These are phyloP conservation scores for Ptychochromis oligacanthus DNA, from an alignment of 2,113 vertebrate species.

Conservation along the genomic window DNA sequence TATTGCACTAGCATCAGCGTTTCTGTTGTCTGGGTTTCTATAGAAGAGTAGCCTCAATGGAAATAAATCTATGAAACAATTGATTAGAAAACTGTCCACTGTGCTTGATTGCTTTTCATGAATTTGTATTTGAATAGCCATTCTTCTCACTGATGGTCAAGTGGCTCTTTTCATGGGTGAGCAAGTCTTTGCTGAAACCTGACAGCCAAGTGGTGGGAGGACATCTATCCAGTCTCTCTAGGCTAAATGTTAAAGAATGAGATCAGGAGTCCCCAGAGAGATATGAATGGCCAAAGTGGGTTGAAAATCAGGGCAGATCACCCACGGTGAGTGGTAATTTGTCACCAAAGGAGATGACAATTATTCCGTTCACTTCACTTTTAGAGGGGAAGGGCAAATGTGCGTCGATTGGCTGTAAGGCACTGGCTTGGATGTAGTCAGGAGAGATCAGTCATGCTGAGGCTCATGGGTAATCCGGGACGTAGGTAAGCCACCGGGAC, in stretches of 20 bases:
- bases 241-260: constrained; percentile 13
- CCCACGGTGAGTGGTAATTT: background rate
- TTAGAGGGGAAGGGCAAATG: constrained; percentile 8
- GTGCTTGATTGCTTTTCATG: constrained; percentile 88
- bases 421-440: constrained; percentile 93
- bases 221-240: constrained; percentile 64
- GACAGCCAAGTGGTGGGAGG: constrained; percentile 56
- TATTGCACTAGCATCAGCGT: constrained; percentile 49
- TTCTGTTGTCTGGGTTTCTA: constrained; percentile 45
- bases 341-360: constrained; percentile 19
- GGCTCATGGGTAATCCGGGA: constrained; percentile 99
- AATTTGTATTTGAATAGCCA: constrained; percentile 85
- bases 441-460: constrained; percentile 97
- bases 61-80: constrained; percentile 79
- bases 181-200: constrained; percentile 50
- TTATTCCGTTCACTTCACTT: constrained; percentile 20
- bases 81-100: constrained; percentile 94
- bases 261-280: constrained; percentile 33
- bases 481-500: constrained; percentile 95
- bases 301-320: constrained; percentile 13
- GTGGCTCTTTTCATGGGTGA: constrained; percentile 19
- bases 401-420: constrained; percentile 93
- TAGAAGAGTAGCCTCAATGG: constrained; percentile 44
- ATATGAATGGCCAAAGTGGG: constrained; percentile 30
- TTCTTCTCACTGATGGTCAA: constrained; percentile 80